Evolutionary conservation across 2,888 invertebrate genomes (phyloP), one percentile per base, ranked within the genome.

Genomic region (Ochlodes sylvanus): DNA sequence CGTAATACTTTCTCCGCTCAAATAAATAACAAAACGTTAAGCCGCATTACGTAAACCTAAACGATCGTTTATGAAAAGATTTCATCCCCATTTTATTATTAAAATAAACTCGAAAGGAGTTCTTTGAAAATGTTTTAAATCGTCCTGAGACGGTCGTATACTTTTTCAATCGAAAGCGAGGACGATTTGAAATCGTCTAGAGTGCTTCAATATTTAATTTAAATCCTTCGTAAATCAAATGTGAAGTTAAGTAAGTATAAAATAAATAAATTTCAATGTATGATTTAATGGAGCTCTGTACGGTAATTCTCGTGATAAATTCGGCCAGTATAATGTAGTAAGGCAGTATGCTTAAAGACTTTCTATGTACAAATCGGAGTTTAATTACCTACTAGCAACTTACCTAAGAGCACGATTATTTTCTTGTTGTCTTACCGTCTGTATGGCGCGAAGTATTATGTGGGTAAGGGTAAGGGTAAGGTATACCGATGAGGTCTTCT

Each of bases 111-210:
- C 14, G 52, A 52, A 50, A 50, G 52, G 52, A 21, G 52, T 21
- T 52, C 52, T 27, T 52, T 52, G 52, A 52, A 52, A 52, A 50
- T 50, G 50, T 50, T 50, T n/a, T 19, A 50, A 19, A 52, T 52
- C 52, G 52, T 27, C 21, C 52, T 14, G 52, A 27, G 52, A 52
- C 52, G 52, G 10, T 52, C 52, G 52, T 52, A 52, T 52, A 52
- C 52, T 52, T 21, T 52, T 52, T 62, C 62, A 62, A 34, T 62
- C 21, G 50, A 19, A 52, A 38, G 19, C 52, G 21, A 52, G n/a
- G 38, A 52, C 52, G 61, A 61, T 61, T 61, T 27, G 12, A 12
- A 56, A 56, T 34, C 41, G 57, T 38, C 38, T 41, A 6, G 19
- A 61, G 34, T 34, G 15, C 61, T 17, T 15, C 19, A 50, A 62